These are phyloP conservation scores for Eulacestoma nigropectus DNA, from an alignment of 2,113 vertebrate genomes.

Conservation along the genomic window DNA sequence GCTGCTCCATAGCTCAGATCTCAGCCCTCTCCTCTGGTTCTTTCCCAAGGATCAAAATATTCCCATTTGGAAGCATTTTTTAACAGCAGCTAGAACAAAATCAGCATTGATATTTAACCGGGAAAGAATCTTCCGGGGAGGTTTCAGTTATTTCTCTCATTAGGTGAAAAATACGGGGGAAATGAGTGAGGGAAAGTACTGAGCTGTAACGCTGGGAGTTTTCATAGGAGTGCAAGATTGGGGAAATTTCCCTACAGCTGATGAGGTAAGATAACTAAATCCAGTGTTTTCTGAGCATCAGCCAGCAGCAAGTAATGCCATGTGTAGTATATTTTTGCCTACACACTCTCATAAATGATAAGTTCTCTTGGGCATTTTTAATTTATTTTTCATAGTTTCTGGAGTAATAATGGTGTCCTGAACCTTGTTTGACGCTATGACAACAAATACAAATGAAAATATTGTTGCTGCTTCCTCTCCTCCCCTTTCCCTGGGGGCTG, in stretches of 20 bases:
- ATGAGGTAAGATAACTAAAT: background rate
- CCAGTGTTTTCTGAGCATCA: background rate
- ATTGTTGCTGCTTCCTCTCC: background rate
- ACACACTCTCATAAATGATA: background rate
- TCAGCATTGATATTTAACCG: background rate
- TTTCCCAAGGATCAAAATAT: background rate
- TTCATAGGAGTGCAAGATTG: background rate
- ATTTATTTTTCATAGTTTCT: background rate
- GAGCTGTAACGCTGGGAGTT: background rate
- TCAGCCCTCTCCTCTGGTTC: background rate
- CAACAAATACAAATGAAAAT: background rate
- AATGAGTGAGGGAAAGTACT: background rate
- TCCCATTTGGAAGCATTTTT: background rate
- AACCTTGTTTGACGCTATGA: background rate
- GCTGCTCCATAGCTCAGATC: background rate
- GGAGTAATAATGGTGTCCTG: background rate
- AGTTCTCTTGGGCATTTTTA: background rate
- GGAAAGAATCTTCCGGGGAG: background rate
- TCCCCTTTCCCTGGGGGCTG: background rate
- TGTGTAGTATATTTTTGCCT: background rate
- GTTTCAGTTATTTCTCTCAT: background rate
- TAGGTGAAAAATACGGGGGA: background rate
- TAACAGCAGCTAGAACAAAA: background rate
- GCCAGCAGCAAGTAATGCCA: background rate
- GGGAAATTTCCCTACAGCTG: background rate